These are phyloP conservation scores for Rhabdornis inornatus DNA, from an alignment of 2,113 vertebrate species.

Conservation along the genomic window DNA sequence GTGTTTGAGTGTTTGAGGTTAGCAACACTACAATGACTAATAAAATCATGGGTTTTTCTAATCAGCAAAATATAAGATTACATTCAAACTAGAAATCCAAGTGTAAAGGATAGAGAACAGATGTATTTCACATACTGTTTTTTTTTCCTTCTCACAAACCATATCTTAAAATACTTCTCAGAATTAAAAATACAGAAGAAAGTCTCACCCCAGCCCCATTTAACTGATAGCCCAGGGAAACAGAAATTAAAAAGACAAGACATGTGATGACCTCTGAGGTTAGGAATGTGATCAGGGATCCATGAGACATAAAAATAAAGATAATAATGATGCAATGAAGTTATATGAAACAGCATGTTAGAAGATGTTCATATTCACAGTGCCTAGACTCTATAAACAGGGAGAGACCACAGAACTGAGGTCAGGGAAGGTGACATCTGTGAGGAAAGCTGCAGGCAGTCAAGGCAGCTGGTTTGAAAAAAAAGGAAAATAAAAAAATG, in stretches of 20 bases:
- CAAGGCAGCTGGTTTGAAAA: not conserved
- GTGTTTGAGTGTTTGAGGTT: slow-evolving; percentile 2
- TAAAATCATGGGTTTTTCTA: not conserved
- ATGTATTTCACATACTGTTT: not conserved
- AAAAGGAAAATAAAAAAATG: not conserved
- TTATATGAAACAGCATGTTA: not conserved
- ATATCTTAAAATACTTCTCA: not conserved
- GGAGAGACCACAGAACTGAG: not conserved
- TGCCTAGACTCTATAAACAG: not conserved
- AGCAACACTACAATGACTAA: slow-evolving; percentile 23
- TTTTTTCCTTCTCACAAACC: not conserved
- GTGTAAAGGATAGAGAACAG: slow-evolving; percentile 10
- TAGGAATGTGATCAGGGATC: not conserved
- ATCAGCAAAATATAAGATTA: slow-evolving; percentile 18
- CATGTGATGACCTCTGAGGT: not conserved
- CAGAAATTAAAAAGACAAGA: not conserved
- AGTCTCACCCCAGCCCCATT: not conserved
- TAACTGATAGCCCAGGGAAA: not conserved
- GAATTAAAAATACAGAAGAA: not conserved
- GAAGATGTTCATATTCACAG: not conserved
- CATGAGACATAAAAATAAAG: not conserved
- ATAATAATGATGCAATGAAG: not conserved
- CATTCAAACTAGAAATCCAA: not conserved
- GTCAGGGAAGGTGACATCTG: slow-evolving; percentile 18
- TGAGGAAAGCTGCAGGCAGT: not conserved